Base-by-base conservation (phyloP, 2,888 invertebrate species). In the Stenodera caucasica region DNA sequence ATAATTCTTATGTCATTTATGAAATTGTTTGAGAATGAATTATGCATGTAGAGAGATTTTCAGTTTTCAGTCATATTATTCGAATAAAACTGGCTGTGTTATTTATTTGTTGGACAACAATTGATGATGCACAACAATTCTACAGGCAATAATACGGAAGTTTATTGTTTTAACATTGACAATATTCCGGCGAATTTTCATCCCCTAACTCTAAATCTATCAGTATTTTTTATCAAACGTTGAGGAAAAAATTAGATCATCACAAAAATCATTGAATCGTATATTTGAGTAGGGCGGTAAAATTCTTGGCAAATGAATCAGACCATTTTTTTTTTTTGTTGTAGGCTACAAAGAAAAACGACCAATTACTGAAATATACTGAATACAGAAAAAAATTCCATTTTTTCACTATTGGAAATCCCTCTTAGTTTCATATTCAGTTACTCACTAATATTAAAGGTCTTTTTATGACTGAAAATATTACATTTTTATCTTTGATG, bases 141-240 rank as follows among this genome's bases (percentile, higher is more conserved):
- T 32, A 61, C 50, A 51, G 53, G 58, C 60, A 37, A 60, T 18
- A 51, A 59, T 59, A 59, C 61, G 67, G 66, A 66, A 65, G 65
- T 63, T 65, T 63, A 68, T 67, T 67, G 65, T 66, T 65, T 65
- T n/a, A 62, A 60, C 59, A 58, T 51, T 30, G 21, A 33, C 32
- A 58, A 58, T 58, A 61, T 58, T 55, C 55, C 21, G 9, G 11
- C 18, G 5, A 35, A 35, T 5, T 2, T 14, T 35, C 11, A 5
- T 5, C 7, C 26, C 7, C 26, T 26, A 3, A 26, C 26, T 26
- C n/a, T n/a, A n/a, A n/a, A n/a, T n/a, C n/a, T n/a, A n/a, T n/a
- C 23, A n/a, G n/a, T 12, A 49, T 60, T 60, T 49, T 60, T n/a
- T n/a, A n/a, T n/a, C n/a, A n/a, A n/a, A n/a, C n/a, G 57, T 33